Evolutionary conservation across 2,797 vertebrate species (phyloP), one percentile per base, ranked within the genome.

Genomic region (Spatula versicolor): DNA sequence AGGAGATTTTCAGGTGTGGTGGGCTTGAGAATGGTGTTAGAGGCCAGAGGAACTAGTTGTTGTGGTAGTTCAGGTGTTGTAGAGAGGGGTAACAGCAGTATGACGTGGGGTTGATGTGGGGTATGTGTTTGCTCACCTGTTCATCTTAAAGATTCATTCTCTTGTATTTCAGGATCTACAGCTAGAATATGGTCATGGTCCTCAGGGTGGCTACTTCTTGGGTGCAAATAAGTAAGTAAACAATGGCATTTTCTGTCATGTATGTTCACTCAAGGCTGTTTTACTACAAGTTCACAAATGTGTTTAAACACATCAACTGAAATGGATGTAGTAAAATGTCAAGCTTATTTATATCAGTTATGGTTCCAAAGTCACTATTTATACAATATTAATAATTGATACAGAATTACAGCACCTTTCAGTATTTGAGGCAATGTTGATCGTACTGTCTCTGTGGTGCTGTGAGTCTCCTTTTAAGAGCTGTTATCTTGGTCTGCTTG

Each of bases 211-310:
- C 95, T 98, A 98, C 97, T 98, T 99, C 22, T 96, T 99, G 94
- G 99, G 99, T 97, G 98, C 98, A 98, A 99, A 99, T 98, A 99
- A 99, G 99, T 99, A 97, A 98, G 99, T 98, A 95, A 96, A 72
- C 78, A 80, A 9, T 1, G 14, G 5, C 16, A 14, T 86, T 86
- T 86, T 88, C 45, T 68, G 3, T 63, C 19, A 80, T 76, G 48
- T 50, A 18, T 71, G n/a, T 64, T 83, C 1, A 33, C 31, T 87
- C 15, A 31, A 62, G 18, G 56, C 13, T 63, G 13, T 62, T 93
- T 81, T 78, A 68, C 73, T 83, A 28, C 37, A 85, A 90, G 88
- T 21, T 48, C 30, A 50, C 83, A 74, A 73, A 71, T 16, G 43
- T 55, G 28, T 90, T 92, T 92, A 46, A 55, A n/a, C 41, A 13